Percentiles rank a stretch among this genome's conserved stretches.
Conservation (phyloP, 2,113 vertebrate species). For the Ammodytes dubius region DNA sequence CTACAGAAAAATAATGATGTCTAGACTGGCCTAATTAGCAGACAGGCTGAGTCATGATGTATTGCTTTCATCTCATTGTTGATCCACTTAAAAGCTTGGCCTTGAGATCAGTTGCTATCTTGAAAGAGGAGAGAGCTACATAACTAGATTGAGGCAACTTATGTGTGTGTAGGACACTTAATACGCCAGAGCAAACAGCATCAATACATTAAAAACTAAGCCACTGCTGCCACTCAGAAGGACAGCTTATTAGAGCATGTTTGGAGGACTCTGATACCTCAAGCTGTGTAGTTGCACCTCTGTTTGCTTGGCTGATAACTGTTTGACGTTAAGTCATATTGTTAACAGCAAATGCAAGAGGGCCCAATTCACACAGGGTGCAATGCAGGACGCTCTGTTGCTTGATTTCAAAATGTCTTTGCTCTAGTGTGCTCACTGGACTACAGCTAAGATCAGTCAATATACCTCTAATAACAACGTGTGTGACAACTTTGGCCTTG, state of each 20-base stretch:
- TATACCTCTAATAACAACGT: conserved; percentile 74
- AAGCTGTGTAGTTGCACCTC: not conserved
- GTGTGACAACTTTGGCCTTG: conserved; percentile 82
- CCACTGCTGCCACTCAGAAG: not conserved
- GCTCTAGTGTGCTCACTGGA: conserved; percentile 1
- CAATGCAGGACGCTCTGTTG: not conserved
- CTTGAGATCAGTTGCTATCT: conserved; percentile 90
- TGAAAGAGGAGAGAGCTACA: conserved; percentile 16
- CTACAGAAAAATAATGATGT: not conserved
- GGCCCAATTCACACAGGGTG: not conserved
- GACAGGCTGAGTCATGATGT: not conserved
- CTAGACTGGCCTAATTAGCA: not conserved
- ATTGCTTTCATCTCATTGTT: conserved; percentile 82
- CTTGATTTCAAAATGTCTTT: conserved; percentile 24
- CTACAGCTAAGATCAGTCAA: conserved; percentile 18
- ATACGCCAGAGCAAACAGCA: not conserved
- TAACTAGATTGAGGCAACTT: not conserved
- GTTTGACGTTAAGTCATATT: not conserved
- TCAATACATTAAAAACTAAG: conserved; percentile 1
- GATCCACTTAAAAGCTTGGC: conserved; percentile 89
- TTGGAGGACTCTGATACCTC: not conserved
- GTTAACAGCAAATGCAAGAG: conserved; percentile 11
- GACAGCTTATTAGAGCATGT: not conserved
- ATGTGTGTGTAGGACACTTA: not conserved
- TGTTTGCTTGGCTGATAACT: not conserved